Base-by-base conservation (phyloP, 2,888 invertebrate genomes). In the Agrotis puta region DNA sequence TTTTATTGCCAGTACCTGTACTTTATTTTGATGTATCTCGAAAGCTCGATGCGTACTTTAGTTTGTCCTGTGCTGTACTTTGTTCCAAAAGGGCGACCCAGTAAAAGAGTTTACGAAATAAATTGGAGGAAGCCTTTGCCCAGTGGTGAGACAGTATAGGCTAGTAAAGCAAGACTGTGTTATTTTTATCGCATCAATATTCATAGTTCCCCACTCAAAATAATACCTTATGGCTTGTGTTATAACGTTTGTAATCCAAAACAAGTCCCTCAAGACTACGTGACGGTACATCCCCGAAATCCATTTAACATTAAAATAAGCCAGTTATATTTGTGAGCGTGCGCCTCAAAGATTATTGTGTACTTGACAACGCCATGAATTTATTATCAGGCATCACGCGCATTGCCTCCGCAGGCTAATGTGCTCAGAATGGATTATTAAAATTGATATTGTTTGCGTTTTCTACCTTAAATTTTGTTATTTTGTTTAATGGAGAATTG, bases 341-440 rank as follows among this genome's bases (percentile, higher is more conserved):
- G 81, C 77, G 78, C 79, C 77, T 83, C 82, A 87, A 85, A 87
- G 86, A 88, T 87, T 85, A 85, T 85, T 88, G 85, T 83, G 83
- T 82, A 72, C 85, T 85, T 85, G 87, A 87, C 86, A 85, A 85
- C 83, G 78, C 79, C 84, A 83, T 88, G 86, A 88, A 89, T 89
- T 86, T 88, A 85, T 88, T 88, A 88, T 85, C 81, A 82, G 79
- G 69, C 84, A 85, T 85, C 84, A 85, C 78, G 82, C 82, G 83
- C 84, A 82, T 77, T 83, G 77, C 77, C 83, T 82, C 62, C 82
- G 61, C 70, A 71, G 77, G 81, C 79, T 83, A 85, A 85, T 83
- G 75, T 83, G 77, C 83, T 82, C 63, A 68, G 77, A 78, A 73
- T 65, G 70, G 67, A 81, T 85, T 74, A 79, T 78, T 85, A 84